phyloP scores from a whole-genome alignment of 2,797 vertebrate genomes.

The Ciconia nigra region DNA sequence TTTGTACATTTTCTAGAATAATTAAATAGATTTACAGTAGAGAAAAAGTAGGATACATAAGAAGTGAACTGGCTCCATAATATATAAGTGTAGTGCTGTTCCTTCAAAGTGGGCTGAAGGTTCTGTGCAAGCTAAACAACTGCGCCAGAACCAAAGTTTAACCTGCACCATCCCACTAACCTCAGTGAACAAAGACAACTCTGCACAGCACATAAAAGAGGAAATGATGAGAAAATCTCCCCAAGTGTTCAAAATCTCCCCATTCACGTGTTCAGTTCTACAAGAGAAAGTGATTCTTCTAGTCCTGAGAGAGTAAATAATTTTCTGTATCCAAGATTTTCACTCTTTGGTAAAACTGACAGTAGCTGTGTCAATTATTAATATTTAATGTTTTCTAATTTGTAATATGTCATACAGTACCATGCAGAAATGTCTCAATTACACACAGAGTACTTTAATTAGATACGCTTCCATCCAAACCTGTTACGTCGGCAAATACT shows the following conservation, averaged over 20 bases:
- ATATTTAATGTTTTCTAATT: background rate
- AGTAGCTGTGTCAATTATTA: background rate
- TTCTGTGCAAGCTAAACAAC: background rate
- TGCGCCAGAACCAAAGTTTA: background rate
- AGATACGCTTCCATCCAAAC: background rate
- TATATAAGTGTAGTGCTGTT: background rate
- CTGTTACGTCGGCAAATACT: background rate
- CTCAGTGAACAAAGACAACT: background rate
- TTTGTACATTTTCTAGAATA: background rate
- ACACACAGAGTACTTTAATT: background rate
- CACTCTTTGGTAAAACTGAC: background rate
- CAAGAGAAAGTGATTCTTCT: background rate
- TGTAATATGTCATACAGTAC: background rate
- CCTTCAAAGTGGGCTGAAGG: background rate
- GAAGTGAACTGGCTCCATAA: background rate
- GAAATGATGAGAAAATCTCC: background rate
- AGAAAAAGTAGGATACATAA: background rate
- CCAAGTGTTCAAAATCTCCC: too few relatives aligned
- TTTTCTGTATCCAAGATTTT: background rate
- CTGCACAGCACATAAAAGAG: background rate
- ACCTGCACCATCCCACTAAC: background rate
- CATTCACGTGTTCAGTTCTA: background rate
- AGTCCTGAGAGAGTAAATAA: background rate
- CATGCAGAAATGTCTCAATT: background rate
- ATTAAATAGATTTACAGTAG: background rate